Base-by-base conservation (phyloP, 1,140 invertebrate species). In the Cephus cinctus region DNA sequence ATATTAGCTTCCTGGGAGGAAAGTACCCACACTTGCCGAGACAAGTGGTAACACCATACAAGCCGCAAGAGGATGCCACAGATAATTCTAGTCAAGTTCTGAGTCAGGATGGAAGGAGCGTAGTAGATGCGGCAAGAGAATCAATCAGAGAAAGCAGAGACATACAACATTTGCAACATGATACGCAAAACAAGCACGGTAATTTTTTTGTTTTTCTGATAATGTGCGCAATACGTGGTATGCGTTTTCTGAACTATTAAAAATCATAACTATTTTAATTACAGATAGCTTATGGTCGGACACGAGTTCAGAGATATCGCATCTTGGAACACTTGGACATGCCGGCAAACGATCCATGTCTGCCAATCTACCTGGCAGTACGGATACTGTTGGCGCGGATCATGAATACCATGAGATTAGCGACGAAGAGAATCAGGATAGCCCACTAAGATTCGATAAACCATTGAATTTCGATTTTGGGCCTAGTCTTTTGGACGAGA, bases 381-480 rank as follows among this genome's bases (percentile, higher is more conserved):
- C 49, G 1, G 71, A 72, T 16, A 62, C 47, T 3, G 59, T 66
- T 59, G 61, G 69, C 50, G 72, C 72, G 16, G 83, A 85, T 52
- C 90, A 93, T 59, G 92, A 94, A 59, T 96, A 96, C 69, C 91
- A 94, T 67, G 91, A 95, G 73, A 96, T 96, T 34, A 92, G 89
- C 21, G 92, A 95, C 65, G 91, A 94, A 54, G 90, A 93, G 58
- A 86, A 78, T 51, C 73, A 77, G 36, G 73, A 77, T 5, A 75
- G 71, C 50, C 71, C 73, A 0, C 39, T 76, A 16, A 70, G 69
- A 56, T 75, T 76, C 25, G 75, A 77, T 25, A 76, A 77, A 48
- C 63, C 72, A 0, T 43, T 79, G 3, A 84, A 86, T 36, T 86
- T 92, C 50, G 94, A 98, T 75, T 88, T 96, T 63, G 93, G 93